Evolutionary conservation across 2,113 vertebrate genomes (phyloP).

Genomic region (Sapajus apella): DNA sequence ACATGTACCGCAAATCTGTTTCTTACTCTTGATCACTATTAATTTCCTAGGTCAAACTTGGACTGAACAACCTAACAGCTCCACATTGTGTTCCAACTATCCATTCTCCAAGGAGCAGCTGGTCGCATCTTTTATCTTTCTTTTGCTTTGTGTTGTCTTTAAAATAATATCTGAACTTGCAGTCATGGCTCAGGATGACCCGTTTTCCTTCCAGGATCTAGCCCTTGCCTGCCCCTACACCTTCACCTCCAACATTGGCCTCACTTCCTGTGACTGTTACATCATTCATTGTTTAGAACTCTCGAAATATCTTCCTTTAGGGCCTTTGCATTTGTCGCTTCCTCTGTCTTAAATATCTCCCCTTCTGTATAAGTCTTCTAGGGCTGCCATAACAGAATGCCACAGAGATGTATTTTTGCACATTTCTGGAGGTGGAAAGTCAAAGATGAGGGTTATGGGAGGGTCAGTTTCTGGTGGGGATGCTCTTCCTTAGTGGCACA

Average conservation of each 20-base stretch:
- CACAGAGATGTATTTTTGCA: neutral
- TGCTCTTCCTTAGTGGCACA: neutral
- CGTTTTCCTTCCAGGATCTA: neutral
- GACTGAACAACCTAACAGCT: neutral
- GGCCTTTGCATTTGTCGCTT: neutral
- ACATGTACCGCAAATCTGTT: neutral
- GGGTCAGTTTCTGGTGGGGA: neutral
- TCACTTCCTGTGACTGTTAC: neutral
- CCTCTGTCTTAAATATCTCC: neutral
- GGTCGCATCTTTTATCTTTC: neutral
- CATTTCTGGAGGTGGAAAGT: neutral
- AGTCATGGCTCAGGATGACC: neutral
- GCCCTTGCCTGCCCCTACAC: neutral
- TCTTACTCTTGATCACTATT: neutral
- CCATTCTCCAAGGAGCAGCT: neutral
- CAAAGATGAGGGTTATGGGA: neutral
- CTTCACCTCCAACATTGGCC: neutral
- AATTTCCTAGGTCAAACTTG: neutral
- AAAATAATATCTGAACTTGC: neutral
- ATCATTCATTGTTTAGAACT: neutral
- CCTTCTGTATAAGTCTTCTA: neutral
- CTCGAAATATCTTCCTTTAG: neutral
- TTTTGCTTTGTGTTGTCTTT: neutral
- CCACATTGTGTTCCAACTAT: neutral
- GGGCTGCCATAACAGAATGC: neutral